Percentiles rank a stretch among this genome's conserved stretches.
phyloP scores from a whole-genome alignment of 2,888 invertebrate species.

The Malacosoma neustria region DNA sequence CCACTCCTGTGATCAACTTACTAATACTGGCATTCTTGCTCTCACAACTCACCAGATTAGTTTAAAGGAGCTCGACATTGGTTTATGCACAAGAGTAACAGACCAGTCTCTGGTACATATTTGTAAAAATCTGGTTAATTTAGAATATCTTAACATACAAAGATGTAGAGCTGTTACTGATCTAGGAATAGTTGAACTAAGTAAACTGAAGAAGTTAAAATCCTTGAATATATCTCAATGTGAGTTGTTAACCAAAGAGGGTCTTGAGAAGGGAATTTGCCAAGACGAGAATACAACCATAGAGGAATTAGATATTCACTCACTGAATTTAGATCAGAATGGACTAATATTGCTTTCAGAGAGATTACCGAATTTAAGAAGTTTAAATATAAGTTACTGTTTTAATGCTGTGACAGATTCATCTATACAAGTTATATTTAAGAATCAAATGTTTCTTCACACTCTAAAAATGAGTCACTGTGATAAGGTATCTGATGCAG shows the following conservation, averaged over 20 bases:
- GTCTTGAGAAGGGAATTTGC: slow-evolving; percentile 77
- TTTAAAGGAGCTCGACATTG: slow-evolving; percentile 76
- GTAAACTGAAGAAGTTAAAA: slow-evolving; percentile 69
- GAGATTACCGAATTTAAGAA: slow-evolving; percentile 70
- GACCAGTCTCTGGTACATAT: slow-evolving; percentile 77
- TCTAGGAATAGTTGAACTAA: slow-evolving; percentile 69
- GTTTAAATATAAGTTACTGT: slow-evolving; percentile 80
- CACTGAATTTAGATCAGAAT: slow-evolving; percentile 76
- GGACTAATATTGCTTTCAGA: slow-evolving; percentile 76
- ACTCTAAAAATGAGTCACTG: slow-evolving; percentile 79
- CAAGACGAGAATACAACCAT: slow-evolving; percentile 56
- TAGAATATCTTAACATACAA: slow-evolving; percentile 77
- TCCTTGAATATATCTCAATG: slow-evolving; percentile 80
- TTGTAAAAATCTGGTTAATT: slow-evolving; percentile 69
- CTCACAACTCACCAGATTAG: slow-evolving; percentile 72
- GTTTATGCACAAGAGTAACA: slow-evolving; percentile 78
- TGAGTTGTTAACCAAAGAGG: slow-evolving; percentile 76
- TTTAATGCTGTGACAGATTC: slow-evolving; percentile 82
- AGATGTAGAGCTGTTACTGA: slow-evolving; percentile 80
- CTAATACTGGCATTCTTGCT: slow-evolving; percentile 70
- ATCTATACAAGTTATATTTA: slow-evolving; percentile 79
- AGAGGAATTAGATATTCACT: slow-evolving; percentile 71
- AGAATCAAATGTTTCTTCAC: slow-evolving; percentile 74
- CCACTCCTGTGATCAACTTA: slow-evolving; percentile 77
- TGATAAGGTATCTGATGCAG: slow-evolving; percentile 80